phyloP scores from a whole-genome alignment of 2,797 vertebrate genomes.

The Lagocephalus sceleratus region DNA sequence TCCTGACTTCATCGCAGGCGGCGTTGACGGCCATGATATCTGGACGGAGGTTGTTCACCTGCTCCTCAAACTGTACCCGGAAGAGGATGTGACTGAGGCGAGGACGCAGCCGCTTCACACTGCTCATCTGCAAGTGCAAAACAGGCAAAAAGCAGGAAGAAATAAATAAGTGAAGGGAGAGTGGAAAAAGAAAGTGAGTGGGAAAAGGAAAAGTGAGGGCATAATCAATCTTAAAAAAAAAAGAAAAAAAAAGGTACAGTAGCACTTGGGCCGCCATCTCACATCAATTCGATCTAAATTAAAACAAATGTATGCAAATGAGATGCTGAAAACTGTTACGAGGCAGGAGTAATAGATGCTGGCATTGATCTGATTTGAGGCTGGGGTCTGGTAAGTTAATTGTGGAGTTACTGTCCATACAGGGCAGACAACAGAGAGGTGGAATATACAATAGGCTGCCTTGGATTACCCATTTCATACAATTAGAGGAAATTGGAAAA shows the following conservation, averaged over 20 bases:
- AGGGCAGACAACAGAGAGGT: slow-evolving; percentile 60
- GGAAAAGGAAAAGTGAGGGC: background rate
- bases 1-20: slow-evolving; percentile 92
- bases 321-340: slow-evolving; percentile 65
- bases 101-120: slow-evolving; percentile 87
- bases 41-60: slow-evolving; percentile 90
- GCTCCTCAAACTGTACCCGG: slow-evolving; percentile 96
- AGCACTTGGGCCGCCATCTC: slow-evolving; percentile 40
- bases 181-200: slow-evolving; percentile 8
- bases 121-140: slow-evolving; percentile 84
- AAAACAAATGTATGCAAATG: slow-evolving; percentile 61
- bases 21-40: slow-evolving; percentile 92
- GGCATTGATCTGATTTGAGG: slow-evolving; percentile 76
- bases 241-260: slow-evolving; percentile 34
- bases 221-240: slow-evolving; percentile 4
- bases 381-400: slow-evolving; percentile 75
- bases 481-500: slow-evolving; percentile 81
- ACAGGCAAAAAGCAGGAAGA: background rate
- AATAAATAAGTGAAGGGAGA: slow-evolving; percentile 2
- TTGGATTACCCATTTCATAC: slow-evolving; percentile 77
- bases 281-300: slow-evolving; percentile 57
- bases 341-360: slow-evolving; percentile 72
- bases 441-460: slow-evolving; percentile 72
- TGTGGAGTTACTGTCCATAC: slow-evolving; percentile 73
- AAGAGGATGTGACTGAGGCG: slow-evolving; percentile 95